Conservation (phyloP, 2,888 invertebrate genomes). For the Erebia aethiops region DNA sequence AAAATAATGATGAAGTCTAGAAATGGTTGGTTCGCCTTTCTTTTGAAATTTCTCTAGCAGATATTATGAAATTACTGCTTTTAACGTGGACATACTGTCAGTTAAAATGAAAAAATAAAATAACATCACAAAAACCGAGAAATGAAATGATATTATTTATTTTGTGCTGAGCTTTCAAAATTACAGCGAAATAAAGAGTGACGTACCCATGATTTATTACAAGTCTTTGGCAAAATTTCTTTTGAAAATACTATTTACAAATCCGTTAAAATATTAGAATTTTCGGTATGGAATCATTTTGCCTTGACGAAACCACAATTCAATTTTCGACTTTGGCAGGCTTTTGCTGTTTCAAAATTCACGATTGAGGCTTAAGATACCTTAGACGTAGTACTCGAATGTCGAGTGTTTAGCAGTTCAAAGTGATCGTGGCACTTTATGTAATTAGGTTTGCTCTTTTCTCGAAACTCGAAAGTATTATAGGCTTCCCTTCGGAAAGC, state of each 20-base stretch:
- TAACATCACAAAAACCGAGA: background rate
- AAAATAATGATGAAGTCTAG: too few species aligned
- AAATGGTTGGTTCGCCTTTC: too few species aligned
- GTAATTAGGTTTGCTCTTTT: slow-evolving; percentile 23
- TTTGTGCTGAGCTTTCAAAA: background rate
- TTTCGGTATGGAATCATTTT: too few species aligned
- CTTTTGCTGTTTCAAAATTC: background rate
- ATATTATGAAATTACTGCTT: too few species aligned
- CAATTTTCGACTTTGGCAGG: background rate
- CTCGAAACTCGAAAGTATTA: slow-evolving; percentile 7
- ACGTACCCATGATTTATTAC: too few species aligned
- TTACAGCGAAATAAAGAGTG: background rate
- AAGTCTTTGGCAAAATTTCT: background rate
- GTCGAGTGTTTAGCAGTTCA: slow-evolving; percentile 10
- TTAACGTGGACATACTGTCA: too few species aligned
- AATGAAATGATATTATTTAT: background rate
- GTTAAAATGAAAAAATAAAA: too few species aligned
- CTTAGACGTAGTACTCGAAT: background rate
- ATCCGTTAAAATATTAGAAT: too few species aligned
- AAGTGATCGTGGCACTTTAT: slow-evolving; percentile 10
- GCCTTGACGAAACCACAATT: background rate
- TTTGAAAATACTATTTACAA: too few species aligned
- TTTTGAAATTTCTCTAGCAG: too few species aligned
- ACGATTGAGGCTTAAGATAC: background rate
- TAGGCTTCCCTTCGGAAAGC: slow-evolving; percentile 29